These are phyloP conservation scores for Margarornis squamiger DNA, from an alignment of 2,797 vertebrate species.

Conservation along the genomic window DNA sequence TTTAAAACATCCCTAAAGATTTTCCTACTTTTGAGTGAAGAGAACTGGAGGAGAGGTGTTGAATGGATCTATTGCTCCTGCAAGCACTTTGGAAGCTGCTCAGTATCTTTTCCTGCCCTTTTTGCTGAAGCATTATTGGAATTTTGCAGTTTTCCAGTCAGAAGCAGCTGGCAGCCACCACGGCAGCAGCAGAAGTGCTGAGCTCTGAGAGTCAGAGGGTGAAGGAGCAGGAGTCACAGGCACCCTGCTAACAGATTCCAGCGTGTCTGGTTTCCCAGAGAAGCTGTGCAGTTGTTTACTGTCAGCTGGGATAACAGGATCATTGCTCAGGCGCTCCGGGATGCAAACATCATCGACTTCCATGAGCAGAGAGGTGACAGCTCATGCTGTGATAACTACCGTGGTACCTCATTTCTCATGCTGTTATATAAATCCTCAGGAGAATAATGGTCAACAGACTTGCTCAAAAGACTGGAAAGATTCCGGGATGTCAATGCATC, in stretches of 20 bases:
- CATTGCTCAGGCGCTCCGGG: neutral
- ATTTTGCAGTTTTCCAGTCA: neutral
- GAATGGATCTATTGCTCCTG: neutral
- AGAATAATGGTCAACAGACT: neutral
- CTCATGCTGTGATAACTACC: conserved; percentile 13
- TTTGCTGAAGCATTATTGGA: neutral
- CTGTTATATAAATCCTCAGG: neutral
- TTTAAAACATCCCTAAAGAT: neutral
- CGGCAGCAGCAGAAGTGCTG: neutral
- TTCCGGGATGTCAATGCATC: neutral
- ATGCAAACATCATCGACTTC: conserved; percentile 5
- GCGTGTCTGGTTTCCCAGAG: neutral
- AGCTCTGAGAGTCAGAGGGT: neutral
- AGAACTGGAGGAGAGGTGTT: neutral
- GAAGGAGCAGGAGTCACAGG: neutral
- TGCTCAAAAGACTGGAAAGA: neutral
- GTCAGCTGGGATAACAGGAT: conserved; percentile 4
- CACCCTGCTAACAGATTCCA: neutral
- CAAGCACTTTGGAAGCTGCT: neutral
- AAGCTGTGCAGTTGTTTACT: neutral
- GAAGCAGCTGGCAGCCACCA: neutral
- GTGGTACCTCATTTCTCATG: neutral
- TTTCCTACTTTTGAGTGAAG: neutral
- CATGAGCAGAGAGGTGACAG: neutral
- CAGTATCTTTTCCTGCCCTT: neutral